Conservation (phyloP, 2,797 vertebrate genomes). For the Eidolon dupreanum region DNA sequence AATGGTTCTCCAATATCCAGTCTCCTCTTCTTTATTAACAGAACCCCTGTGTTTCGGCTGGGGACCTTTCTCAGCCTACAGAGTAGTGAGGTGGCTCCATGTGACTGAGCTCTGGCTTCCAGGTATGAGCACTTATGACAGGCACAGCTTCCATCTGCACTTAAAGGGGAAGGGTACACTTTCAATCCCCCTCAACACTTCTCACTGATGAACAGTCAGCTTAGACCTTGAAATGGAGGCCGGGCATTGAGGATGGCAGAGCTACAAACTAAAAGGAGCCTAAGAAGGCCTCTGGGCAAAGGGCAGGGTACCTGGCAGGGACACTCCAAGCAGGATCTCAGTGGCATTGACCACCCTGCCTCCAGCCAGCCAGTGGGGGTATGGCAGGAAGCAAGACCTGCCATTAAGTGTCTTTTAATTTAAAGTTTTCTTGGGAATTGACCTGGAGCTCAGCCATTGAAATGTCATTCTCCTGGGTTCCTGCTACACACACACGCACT, state of each 20-base stretch:
- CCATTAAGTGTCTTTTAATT: background rate
- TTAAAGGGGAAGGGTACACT: background rate
- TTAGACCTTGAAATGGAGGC: background rate
- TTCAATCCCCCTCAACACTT: background rate
- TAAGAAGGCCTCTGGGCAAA: background rate
- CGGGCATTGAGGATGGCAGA: background rate
- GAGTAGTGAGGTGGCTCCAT: background rate
- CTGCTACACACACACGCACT: background rate
- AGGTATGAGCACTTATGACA: background rate
- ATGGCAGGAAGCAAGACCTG: background rate
- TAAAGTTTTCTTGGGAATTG: background rate
- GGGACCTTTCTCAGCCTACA: background rate
- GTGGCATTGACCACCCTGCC: rapidly evolving
- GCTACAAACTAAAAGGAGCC: background rate
- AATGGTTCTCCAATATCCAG: background rate
- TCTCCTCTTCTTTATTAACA: background rate
- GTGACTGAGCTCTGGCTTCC: background rate
- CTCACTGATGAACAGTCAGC: background rate
- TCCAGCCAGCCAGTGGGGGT: background rate
- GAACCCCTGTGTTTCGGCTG: background rate
- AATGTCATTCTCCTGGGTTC: conserved; percentile 8
- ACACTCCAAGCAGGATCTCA: too few relatives aligned
- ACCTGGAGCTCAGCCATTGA: conserved; percentile 2
- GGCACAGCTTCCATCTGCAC: background rate
- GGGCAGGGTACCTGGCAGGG: background rate